Evolutionary conservation across 2,113 vertebrate genomes (phyloP).

Genomic region (Camelus dromedarius): DNA sequence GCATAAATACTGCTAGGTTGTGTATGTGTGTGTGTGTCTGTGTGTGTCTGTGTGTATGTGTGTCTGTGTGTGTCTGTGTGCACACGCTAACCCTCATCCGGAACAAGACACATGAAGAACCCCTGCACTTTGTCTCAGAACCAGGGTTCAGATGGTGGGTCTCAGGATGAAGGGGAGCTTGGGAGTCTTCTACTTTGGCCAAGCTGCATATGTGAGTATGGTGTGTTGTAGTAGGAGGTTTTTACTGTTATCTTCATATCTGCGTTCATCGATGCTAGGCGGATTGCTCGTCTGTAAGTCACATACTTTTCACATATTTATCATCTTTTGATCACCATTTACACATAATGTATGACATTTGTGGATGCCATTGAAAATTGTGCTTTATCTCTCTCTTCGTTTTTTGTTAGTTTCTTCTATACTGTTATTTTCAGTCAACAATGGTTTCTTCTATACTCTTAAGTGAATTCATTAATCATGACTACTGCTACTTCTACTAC

Average conservation of each 20-base stretch:
- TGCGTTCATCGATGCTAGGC: too few relatives aligned
- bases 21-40: neutral
- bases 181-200: neutral
- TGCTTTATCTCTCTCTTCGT: neutral
- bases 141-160: neutral
- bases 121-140: neutral
- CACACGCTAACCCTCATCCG: neutral
- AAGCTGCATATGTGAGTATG: neutral
- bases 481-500: neutral
- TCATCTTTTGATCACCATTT: neutral
- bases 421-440: neutral
- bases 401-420: neutral
- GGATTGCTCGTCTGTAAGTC: neutral
- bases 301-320: neutral
- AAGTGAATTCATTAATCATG: neutral
- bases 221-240: neutral
- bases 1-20: neutral
- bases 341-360: neutral
- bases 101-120: neutral
- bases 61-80: accelerated
- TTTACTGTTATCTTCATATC: neutral
- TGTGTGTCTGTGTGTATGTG: neutral
- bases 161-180: neutral
- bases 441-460: neutral
- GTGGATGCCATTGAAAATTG: neutral